phyloP scores from a whole-genome alignment of 1,140 invertebrate genomes.

The Acromyrmex heyeri region DNA sequence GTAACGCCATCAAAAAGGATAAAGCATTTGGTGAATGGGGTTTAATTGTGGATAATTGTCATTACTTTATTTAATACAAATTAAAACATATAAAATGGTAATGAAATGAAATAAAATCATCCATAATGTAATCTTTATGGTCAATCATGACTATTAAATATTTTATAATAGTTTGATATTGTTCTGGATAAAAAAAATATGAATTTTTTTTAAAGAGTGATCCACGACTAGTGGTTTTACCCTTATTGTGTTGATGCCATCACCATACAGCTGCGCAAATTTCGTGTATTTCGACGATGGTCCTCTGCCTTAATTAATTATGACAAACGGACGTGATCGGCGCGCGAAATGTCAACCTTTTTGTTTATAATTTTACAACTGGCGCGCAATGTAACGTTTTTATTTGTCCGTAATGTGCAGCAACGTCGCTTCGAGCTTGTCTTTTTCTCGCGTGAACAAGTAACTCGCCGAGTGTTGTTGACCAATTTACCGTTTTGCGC shows the following conservation, averaged over 20 bases:
- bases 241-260: slow-evolving; percentile 50
- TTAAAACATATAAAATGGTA: no score
- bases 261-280: slow-evolving; percentile 23
- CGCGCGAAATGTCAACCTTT: slow-evolving; percentile 54
- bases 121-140: no score
- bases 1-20: no score
- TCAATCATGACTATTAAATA: no score
- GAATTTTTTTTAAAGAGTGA: no score
- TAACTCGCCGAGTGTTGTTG: slow-evolving; percentile 13
- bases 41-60: no score
- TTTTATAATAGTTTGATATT: no score
- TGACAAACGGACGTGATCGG: neutral
- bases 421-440: slow-evolving; percentile 1
- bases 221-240: no score
- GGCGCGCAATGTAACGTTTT: slow-evolving; percentile 26
- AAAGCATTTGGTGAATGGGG: no score
- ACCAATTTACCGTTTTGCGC: slow-evolving; percentile 33
- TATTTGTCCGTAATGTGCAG: slow-evolving; percentile 6
- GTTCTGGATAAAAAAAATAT: no score
- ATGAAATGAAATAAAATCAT: no score
- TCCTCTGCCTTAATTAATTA: slow-evolving; percentile 72
- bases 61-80: no score
- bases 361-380: slow-evolving; percentile 17
- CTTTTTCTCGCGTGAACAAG: slow-evolving; percentile 18
- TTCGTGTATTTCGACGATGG: slow-evolving; percentile 71